These are phyloP conservation scores for Cosmia trapezina DNA, from an alignment of 2,888 invertebrate genomes.

Conservation along the genomic window DNA sequence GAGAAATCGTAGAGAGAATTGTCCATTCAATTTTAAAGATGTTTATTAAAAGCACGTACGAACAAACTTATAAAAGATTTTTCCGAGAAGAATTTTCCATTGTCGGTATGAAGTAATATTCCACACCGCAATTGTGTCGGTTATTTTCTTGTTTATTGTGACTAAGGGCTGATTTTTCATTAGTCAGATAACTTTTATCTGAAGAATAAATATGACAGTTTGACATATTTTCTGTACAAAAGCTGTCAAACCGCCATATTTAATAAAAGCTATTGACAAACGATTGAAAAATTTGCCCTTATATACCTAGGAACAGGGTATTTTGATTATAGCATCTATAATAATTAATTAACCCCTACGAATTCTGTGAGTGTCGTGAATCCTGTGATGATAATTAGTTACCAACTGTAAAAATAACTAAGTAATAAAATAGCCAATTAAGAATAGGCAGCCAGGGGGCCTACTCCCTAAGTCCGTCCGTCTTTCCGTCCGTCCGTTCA, in stretches of 20 bases:
- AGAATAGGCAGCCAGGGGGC: neutral
- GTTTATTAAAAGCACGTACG: constrained; percentile 17
- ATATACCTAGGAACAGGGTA: neutral
- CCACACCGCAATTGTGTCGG: neutral
- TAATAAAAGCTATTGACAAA: too few relatives aligned
- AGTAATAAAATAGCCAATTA: neutral
- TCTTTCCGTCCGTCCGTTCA: too few relatives aligned
- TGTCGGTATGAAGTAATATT: neutral
- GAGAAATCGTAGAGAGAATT: constrained; percentile 22
- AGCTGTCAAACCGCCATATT: too few relatives aligned
- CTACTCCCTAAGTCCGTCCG: too few relatives aligned
- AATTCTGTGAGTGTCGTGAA: neutral
- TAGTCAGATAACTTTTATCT: too few relatives aligned
- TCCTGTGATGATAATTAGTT: neutral
- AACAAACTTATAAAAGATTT: constrained; percentile 6
- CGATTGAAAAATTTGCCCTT: neutral
- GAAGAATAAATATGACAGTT: too few relatives aligned
- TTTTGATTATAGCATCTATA: neutral
- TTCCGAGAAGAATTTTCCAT: neutral
- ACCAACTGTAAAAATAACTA: neutral
- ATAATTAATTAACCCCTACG: neutral
- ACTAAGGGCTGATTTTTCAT: too few relatives aligned
- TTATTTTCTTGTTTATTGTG: neutral
- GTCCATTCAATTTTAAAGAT: constrained; percentile 17
- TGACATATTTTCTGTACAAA: too few relatives aligned